A percentile compares a stretch with the other conserved stretches of the same genome.
These are phyloP conservation scores for Cacatua alba DNA, from an alignment of 2,113 vertebrate species.

Conservation along the genomic window DNA sequence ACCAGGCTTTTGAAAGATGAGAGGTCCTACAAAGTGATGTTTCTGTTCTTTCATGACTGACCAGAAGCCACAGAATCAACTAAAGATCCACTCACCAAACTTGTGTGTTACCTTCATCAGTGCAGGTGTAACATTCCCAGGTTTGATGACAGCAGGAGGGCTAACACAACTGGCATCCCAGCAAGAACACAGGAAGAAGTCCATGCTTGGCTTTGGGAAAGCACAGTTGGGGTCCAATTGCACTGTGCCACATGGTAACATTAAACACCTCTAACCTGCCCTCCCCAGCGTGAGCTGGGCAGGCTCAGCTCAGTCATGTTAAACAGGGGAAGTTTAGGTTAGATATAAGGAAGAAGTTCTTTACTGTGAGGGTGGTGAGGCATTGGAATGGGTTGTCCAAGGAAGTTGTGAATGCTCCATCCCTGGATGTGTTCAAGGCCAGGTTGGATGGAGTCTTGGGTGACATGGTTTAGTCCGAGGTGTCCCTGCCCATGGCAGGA, in stretches of 20 bases:
- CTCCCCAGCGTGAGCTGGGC: not conserved
- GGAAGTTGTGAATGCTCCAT: not conserved
- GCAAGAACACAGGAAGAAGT: not conserved
- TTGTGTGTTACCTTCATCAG: not conserved
- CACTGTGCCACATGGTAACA: not conserved
- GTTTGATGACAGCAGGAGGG: not conserved
- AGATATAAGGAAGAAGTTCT: not conserved
- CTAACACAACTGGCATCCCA: not conserved
- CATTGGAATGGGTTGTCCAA: not conserved
- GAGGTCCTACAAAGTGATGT: not conserved
- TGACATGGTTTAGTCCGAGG: not conserved
- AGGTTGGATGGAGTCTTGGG: not conserved
- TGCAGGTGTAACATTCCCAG: not conserved
- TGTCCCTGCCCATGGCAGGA: not conserved
- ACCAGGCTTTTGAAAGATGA: not conserved
- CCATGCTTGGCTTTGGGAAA: not conserved
- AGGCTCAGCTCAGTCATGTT: not conserved
- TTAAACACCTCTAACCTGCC: not conserved
- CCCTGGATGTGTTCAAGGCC: not conserved
- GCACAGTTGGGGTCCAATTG: fast-evolving
- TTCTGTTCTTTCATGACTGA: not conserved
- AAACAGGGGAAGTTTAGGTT: not conserved
- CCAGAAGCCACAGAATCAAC: not conserved
- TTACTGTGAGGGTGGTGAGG: not conserved
- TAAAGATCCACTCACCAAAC: not conserved